A percentile compares a stretch with the other conserved stretches of the same genome.
phyloP scores from a whole-genome alignment of 2,888 invertebrate species.

The Diarsia mendica region DNA sequence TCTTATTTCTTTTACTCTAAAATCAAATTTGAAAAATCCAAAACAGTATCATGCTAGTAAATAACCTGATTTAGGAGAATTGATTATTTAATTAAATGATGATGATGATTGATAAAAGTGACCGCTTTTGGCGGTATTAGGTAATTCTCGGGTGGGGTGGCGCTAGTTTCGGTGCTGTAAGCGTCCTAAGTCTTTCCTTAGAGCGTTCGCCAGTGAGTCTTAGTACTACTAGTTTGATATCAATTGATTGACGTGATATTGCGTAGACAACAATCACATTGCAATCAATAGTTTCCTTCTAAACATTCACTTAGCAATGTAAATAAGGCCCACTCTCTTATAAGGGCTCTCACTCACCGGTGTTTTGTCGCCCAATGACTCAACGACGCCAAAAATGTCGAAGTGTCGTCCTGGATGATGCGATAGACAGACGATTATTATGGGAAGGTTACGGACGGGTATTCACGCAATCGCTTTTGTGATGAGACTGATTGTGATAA shows the following conservation, averaged over 20 bases:
- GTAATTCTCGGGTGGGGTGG: too few species aligned
- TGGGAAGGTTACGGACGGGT: conserved; percentile 5
- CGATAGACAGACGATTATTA: not conserved
- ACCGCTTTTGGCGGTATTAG: too few species aligned
- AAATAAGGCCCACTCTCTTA: conserved; percentile 25
- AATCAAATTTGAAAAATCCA: too few species aligned
- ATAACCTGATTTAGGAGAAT: too few species aligned
- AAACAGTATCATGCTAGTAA: too few species aligned
- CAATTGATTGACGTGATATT: not conserved
- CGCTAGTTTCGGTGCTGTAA: too few species aligned
- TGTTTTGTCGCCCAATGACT: conserved; percentile 33
- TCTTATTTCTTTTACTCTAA: too few species aligned
- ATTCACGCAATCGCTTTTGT: conserved; percentile 9
- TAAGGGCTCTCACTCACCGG: conserved; percentile 34
- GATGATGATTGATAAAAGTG: too few species aligned
- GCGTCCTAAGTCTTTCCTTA: too few species aligned
- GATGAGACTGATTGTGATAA: not conserved
- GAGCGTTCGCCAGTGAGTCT: too few species aligned
- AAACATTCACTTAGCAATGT: conserved; percentile 43
- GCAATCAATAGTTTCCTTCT: conserved; percentile 40
- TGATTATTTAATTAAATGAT: too few species aligned
- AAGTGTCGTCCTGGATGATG: conserved; percentile 29
- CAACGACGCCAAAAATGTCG: conserved; percentile 28
- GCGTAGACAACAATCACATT: conserved; percentile 45
- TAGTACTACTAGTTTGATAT: not conserved